Conservation (phyloP, 2,113 vertebrate genomes). For the Aldabrachelys gigantea region DNA sequence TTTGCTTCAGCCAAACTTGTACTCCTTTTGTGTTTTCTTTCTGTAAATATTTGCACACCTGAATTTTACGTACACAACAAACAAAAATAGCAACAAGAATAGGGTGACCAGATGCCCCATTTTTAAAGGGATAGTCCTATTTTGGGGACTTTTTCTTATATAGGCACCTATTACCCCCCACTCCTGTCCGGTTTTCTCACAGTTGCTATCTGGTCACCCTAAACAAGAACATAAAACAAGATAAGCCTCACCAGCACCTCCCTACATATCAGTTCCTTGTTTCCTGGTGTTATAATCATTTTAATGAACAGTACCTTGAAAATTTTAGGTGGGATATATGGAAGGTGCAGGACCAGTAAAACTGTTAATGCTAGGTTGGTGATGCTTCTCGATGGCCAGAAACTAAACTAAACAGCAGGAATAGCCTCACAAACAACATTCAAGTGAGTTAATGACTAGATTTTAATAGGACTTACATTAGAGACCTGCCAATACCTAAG, state of each 20-base stretch:
- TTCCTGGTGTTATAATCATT: neutral
- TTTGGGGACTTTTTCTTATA: no score
- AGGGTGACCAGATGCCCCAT: no score
- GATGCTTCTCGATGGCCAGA: neutral
- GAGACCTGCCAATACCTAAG: no score
- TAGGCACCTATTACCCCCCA: no score
- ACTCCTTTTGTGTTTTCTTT: neutral
- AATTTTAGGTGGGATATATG: neutral
- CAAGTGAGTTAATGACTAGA: neutral
- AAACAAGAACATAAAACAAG: neutral
- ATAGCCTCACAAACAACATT: neutral
- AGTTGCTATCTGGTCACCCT: no score
- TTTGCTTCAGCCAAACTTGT: neutral
- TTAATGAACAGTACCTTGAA: neutral
- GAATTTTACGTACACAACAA: neutral
- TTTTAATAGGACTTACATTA: rapidly evolving
- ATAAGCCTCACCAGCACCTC: neutral
- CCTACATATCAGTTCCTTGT: neutral
- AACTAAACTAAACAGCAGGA: neutral
- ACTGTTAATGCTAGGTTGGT: neutral
- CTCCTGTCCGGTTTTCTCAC: no score
- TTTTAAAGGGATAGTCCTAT: no score
- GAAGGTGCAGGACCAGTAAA: neutral
- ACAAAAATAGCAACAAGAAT: neutral
- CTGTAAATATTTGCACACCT: neutral